Base-by-base conservation (phyloP, 2,888 invertebrate species). In the Eristalis intricaria region DNA sequence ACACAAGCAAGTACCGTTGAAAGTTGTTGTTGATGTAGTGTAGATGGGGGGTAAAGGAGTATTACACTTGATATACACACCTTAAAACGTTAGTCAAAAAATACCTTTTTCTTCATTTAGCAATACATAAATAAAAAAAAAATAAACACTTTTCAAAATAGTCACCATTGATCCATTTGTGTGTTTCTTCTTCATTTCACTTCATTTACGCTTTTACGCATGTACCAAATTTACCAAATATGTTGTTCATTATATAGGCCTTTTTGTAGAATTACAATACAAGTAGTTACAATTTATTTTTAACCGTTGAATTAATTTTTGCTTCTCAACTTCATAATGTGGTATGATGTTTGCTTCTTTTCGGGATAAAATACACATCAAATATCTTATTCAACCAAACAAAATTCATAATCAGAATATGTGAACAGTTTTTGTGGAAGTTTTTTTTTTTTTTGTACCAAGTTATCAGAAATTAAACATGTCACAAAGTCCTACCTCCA, bases 1-100 rank as follows among this genome's bases (percentile, higher is more conserved):
- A 89, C 89, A 90, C 89, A 89, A 89, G 89, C 90, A 89, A 89
- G 89, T 89, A 89, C 89, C 89, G 89, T 89, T 84, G 89, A 82
- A 86, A 89, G 88, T 74, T 89, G 87, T 74, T 89, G 87, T 84
- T 87, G 83, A 80, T 80, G 80, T 80, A 75, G 65, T 87, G 84
- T 76, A 87, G 87, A 87, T 63, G 66, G 71, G 84, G 83, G 73
- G 50, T 38, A 38, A 50, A 84, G 87, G 79, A 76, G 63, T 50
- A 64, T 75, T 81, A 81, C 81, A 81, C 82, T 82, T 76, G 65
- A 76, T 60, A 79, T 84, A 84, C 74, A 75, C 63, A 75, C 84
- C 75, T 80, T 84, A 64, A 65, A 87, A 76, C 58, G 56, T 84
- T 84, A 77, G 69, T 78, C 73, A 13, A 69, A 75, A 84, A 69